These are phyloP conservation scores for Aleiodes alternator DNA, from an alignment of 2,888 invertebrate species.

Conservation along the genomic window DNA sequence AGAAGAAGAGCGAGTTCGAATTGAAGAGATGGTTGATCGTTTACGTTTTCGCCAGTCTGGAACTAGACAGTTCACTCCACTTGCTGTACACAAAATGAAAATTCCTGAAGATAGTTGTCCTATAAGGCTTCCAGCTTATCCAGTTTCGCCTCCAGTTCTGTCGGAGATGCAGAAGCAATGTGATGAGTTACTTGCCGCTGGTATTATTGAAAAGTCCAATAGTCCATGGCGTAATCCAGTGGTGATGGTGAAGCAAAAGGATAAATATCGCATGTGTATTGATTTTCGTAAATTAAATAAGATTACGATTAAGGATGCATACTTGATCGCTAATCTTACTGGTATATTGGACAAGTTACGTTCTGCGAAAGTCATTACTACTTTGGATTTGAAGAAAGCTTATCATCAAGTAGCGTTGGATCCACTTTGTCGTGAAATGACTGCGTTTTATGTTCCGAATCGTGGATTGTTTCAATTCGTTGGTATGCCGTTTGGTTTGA, in stretches of 20 bases:
- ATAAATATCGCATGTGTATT: constrained; percentile 45
- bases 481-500: constrained; percentile 60
- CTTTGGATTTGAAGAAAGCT: constrained; percentile 63
- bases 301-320: not conserved
- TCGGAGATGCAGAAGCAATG: constrained; percentile 46
- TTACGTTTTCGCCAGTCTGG: not conserved
- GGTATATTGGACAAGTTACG: constrained; percentile 60
- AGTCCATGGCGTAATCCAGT: constrained; percentile 59
- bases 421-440: constrained; percentile 51
- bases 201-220: constrained; percentile 52
- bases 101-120: constrained; percentile 8
- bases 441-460: constrained; percentile 62
- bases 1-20: constrained; percentile 4
- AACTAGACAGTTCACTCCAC: constrained; percentile 14
- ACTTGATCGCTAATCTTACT: constrained; percentile 11
- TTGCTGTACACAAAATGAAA: constrained; percentile 42
- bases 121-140: constrained; percentile 39
- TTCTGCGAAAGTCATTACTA: constrained; percentile 61
- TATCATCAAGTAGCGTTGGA: constrained; percentile 62
- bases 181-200: constrained; percentile 60
- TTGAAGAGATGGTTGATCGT: not conserved
- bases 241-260: constrained; percentile 60
- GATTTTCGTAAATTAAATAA: constrained; percentile 3
- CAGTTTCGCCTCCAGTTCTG: constrained; percentile 32
- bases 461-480: constrained; percentile 61